phyloP scores from a whole-genome alignment of 2,888 invertebrate genomes.

The Choristoneura rosaceana region DNA sequence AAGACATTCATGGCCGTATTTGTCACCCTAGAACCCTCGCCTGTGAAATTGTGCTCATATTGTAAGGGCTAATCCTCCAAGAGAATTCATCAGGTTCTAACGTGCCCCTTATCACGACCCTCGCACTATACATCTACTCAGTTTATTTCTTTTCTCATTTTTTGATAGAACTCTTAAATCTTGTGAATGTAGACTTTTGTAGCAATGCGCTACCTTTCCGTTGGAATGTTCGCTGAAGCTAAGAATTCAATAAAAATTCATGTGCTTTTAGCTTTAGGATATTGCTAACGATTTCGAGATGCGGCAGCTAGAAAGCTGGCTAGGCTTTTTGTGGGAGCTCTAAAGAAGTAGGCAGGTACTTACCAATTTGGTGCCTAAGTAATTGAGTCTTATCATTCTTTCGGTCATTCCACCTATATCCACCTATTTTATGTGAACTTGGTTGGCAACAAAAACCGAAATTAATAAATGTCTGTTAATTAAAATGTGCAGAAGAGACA shows the following conservation, averaged over 20 bases:
- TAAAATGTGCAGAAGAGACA: no score
- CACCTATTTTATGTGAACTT: no score
- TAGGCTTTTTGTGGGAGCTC: background rate
- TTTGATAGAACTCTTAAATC: slow-evolving; percentile 29
- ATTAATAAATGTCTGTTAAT: no score
- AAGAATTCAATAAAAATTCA: slow-evolving; percentile 21
- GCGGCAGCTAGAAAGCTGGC: background rate
- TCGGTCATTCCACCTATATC: background rate
- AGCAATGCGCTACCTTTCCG: slow-evolving; percentile 24
- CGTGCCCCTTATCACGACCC: slow-evolving; percentile 71
- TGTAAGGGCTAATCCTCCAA: slow-evolving; percentile 81
- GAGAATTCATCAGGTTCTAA: slow-evolving; percentile 78
- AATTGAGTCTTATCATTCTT: background rate
- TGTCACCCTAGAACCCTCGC: slow-evolving; percentile 64
- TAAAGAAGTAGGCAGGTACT: background rate
- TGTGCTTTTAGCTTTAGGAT: slow-evolving; percentile 22
- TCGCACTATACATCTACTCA: slow-evolving; percentile 62
- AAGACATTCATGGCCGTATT: slow-evolving; percentile 68
- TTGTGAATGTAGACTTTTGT: slow-evolving; percentile 6
- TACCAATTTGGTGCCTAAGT: background rate
- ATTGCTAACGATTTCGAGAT: slow-evolving; percentile 14
- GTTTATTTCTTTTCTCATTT: slow-evolving; percentile 64
- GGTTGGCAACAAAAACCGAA: no score
- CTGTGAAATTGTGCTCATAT: slow-evolving; percentile 82
- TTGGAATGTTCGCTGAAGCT: slow-evolving; percentile 20